Conservation (phyloP, 2,113 vertebrate genomes). For the Piaya cayana region DNA sequence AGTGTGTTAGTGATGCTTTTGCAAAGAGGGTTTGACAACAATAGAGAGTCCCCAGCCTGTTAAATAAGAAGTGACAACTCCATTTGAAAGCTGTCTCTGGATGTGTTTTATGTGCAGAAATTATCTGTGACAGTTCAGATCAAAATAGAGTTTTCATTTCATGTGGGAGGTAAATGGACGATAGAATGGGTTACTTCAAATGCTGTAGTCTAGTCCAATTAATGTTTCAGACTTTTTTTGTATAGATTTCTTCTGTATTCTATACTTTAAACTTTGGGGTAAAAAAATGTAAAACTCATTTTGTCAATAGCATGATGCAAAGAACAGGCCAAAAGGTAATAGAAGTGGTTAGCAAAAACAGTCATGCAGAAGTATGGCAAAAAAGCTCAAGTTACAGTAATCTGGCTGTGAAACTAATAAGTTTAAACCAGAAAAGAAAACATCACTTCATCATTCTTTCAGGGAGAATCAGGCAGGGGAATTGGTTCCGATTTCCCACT, state of each 20-base stretch:
- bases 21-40: slow-evolving; percentile 86
- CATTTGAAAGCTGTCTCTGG: slow-evolving; percentile 81
- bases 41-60: slow-evolving; percentile 78
- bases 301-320: slow-evolving; percentile 5
- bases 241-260: slow-evolving; percentile 15
- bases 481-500: slow-evolving; percentile 10
- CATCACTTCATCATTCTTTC: slow-evolving; percentile 42
- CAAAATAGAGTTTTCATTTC: slow-evolving; percentile 81
- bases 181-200: slow-evolving; percentile 71
- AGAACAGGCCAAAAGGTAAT: slow-evolving; percentile 43
- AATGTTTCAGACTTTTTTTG: slow-evolving; percentile 53
- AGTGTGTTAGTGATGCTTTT: slow-evolving; percentile 74
- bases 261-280: slow-evolving; percentile 36
- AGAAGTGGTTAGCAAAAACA: slow-evolving; percentile 18
- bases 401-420: slow-evolving; percentile 28
- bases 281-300: background rate
- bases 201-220: slow-evolving; percentile 70
- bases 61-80: slow-evolving; percentile 92
- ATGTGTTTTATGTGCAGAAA: slow-evolving; percentile 81
- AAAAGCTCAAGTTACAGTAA: slow-evolving; percentile 43
- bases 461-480: background rate
- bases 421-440: slow-evolving; percentile 40
- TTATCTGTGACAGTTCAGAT: slow-evolving; percentile 80
- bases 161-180: slow-evolving; percentile 69
- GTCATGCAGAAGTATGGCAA: background rate